Percentiles rank a stretch among this genome's conserved stretches.
phyloP scores from a whole-genome alignment of 2,113 vertebrate species.

The Rhombomys opimus region DNA sequence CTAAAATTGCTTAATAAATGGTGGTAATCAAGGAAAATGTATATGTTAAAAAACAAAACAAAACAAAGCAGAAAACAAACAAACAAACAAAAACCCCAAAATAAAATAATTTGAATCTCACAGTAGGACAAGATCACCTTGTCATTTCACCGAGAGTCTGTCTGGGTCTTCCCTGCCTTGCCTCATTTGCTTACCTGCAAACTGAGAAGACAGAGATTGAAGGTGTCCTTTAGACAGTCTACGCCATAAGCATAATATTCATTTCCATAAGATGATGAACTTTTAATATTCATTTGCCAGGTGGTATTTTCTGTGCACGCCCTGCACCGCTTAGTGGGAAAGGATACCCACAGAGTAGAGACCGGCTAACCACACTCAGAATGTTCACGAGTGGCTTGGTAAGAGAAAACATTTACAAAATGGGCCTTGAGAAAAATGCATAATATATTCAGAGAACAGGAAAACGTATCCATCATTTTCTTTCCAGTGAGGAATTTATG shows the following conservation, averaged over 20 bases:
- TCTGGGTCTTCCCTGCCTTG: neutral
- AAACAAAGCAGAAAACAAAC: neutral
- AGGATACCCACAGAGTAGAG: neutral
- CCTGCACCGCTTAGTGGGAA: neutral
- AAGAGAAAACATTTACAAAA: slow-evolving; percentile 42
- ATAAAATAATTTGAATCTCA: neutral
- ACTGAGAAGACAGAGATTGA: neutral
- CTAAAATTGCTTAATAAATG: neutral
- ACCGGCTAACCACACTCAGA: neutral
- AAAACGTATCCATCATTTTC: slow-evolving; percentile 72
- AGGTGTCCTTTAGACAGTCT: neutral
- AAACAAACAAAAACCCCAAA: neutral
- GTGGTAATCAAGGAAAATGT: neutral
- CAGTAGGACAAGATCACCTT: neutral
- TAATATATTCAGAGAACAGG: slow-evolving; percentile 60
- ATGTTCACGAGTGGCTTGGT: neutral
- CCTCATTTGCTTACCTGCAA: neutral
- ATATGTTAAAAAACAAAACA: neutral
- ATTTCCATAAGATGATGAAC: slow-evolving; percentile 21
- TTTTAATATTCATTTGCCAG: slow-evolving; percentile 1
- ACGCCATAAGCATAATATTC: neutral
- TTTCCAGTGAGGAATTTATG: slow-evolving; percentile 68
- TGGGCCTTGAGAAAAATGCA: slow-evolving; percentile 11
- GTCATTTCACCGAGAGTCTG: neutral
- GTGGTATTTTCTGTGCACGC: neutral